A percentile compares a stretch with the other conserved stretches of the same genome.
phyloP scores from a whole-genome alignment of 2,888 invertebrate species.

The Agrilus biguttatus region DNA sequence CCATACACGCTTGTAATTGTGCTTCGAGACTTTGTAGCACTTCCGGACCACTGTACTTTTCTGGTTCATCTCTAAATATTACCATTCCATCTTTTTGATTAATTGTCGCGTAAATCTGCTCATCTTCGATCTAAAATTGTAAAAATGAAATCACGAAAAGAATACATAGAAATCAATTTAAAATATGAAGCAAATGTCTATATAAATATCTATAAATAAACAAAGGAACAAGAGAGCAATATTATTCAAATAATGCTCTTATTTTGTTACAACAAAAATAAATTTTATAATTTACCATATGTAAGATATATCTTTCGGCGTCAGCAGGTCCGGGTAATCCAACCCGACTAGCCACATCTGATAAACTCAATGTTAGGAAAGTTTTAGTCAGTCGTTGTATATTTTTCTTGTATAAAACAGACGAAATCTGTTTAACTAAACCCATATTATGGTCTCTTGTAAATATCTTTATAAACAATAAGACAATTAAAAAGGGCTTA shows the following conservation, averaged over 20 bases:
- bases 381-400: slow-evolving; percentile 93
- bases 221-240: background rate
- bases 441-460: slow-evolving; percentile 65
- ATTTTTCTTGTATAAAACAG: slow-evolving; percentile 87
- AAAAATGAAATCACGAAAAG: background rate
- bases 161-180: background rate
- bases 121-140: slow-evolving; percentile 71
- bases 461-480: slow-evolving; percentile 35
- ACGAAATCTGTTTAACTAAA: slow-evolving; percentile 70
- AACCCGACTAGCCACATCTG: slow-evolving; percentile 81
- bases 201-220: too few species aligned
- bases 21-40: slow-evolving; percentile 78
- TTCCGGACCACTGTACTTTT: slow-evolving; percentile 82
- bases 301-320: slow-evolving; percentile 85
- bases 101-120: slow-evolving; percentile 92
- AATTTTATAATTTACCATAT: slow-evolving; percentile 56
- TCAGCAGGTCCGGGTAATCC: slow-evolving; percentile 71
- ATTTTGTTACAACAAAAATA: background rate
- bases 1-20: slow-evolving; percentile 73
- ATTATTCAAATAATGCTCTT: background rate
- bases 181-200: background rate
- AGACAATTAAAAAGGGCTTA: background rate
- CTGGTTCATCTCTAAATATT: slow-evolving; percentile 87
- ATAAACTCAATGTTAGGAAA: slow-evolving; percentile 75
- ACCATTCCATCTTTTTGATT: slow-evolving; percentile 99